These are phyloP conservation scores for Gallinago stenura DNA, from an alignment of 2,797 vertebrate genomes.

Conservation along the genomic window DNA sequence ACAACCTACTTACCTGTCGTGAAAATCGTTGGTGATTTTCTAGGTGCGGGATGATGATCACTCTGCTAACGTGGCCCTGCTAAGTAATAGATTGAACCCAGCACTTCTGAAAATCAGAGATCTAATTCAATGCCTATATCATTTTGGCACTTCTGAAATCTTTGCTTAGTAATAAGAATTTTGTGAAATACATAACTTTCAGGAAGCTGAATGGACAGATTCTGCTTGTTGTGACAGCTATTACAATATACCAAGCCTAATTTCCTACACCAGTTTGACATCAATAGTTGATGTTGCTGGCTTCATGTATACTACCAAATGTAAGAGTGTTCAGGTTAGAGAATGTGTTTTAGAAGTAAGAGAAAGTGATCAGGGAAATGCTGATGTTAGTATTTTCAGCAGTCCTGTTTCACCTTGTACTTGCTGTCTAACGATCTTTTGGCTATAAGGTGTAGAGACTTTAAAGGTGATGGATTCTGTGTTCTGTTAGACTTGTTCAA, in stretches of 20 bases:
- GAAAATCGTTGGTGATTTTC: not conserved
- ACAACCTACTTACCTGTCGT: not conserved
- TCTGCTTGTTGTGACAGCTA: not conserved
- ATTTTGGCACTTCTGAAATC: not conserved
- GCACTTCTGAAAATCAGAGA: not conserved
- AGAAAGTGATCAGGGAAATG: not conserved
- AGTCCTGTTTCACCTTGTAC: not conserved
- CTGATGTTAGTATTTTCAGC: not conserved
- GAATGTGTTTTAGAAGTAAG: not conserved
- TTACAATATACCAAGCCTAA: not conserved
- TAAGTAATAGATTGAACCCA: not conserved
- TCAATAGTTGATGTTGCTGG: not conserved
- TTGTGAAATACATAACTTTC: not conserved
- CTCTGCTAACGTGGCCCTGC: rapidly evolving
- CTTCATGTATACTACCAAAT: not conserved
- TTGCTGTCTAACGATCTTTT: not conserved
- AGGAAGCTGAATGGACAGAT: not conserved
- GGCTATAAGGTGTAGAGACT: not conserved
- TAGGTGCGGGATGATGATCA: not conserved
- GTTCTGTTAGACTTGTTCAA: not conserved
- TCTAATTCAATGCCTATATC: not conserved
- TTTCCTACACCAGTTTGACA: not conserved
- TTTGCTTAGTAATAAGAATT: not conserved
- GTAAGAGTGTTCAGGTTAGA: not conserved
- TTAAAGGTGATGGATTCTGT: not conserved